Evolutionary conservation across 2,888 invertebrate species (phyloP), one percentile per base, ranked within the genome.

Genomic region (Elegia similella): DNA sequence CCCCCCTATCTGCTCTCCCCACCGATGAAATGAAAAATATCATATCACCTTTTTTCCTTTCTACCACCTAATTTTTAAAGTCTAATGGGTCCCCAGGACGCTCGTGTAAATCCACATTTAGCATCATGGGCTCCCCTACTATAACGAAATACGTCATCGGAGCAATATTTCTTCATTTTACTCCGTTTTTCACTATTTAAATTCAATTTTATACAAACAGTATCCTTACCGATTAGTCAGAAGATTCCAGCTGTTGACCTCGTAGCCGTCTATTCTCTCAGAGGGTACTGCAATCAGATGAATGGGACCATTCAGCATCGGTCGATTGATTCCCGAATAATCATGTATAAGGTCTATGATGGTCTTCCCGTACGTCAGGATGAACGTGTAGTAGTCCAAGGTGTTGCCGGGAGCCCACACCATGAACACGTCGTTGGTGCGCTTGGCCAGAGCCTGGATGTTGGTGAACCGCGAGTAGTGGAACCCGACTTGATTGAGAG

Each of bases 161-260:
- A n/a, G n/a, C n/a, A n/a, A n/a, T n/a, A n/a, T n/a, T n/a, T n/a
- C n/a, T n/a, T n/a, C n/a, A n/a, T n/a, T n/a, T n/a, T n/a, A n/a
- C n/a, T n/a, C n/a, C n/a, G n/a, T 2, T 23, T 3, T 23, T 23
- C 23, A 23, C 23, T 23, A 3, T 23, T 23, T 2, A 2, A 23
- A 23, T 23, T 23, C 5, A 23, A 23, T 23, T 23, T 23, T 23
- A 3, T 23, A 3, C 5, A 3, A 23, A 23, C 2, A 3, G 23
- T 3, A 23, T 52, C 13, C 84, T 80, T 67, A 89, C 89, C 84
- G 81, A 63, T 85, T 87, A n/a, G 86, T 86, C 44, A 88, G 69
- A 48, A 89, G 72, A 75, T 84, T 88, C 89, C 89, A 90, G 59
- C 88, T 87, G 2, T 79, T 82, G 52, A 83, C 72, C 62, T 89